Evolutionary conservation across 2,888 invertebrate species (phyloP).

Genomic region (Tromatobia lineatoria): DNA sequence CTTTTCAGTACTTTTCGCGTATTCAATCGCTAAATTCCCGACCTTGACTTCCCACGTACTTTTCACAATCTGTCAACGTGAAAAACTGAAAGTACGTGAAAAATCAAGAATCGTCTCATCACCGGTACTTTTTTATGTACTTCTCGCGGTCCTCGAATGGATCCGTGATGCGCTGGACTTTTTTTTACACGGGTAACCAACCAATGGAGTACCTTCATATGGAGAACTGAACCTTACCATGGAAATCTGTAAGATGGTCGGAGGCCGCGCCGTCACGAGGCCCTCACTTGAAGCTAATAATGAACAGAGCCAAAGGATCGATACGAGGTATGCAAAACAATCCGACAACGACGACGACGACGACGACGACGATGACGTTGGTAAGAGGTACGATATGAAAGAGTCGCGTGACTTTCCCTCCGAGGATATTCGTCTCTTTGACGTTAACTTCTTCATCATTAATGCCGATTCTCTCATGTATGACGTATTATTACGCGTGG

Average conservation of each 20-base stretch:
- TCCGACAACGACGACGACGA: not conserved
- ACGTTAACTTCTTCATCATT: not conserved
- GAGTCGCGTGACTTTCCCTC: not conserved
- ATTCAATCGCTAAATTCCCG: too few relatives aligned
- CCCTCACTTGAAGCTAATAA: conserved; percentile 43
- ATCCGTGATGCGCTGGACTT: too few relatives aligned
- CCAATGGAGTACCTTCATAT: too few relatives aligned
- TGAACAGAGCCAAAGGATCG: conserved; percentile 55
- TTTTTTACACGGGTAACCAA: too few relatives aligned
- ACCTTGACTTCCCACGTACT: too few relatives aligned
- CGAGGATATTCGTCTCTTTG: not conserved
- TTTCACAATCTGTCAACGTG: too few relatives aligned
- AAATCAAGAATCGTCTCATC: too few relatives aligned
- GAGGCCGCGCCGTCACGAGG: conserved; percentile 42
- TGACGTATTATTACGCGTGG: not conserved
- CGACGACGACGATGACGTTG: too few relatives aligned
- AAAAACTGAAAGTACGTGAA: too few relatives aligned
- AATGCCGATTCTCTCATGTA: not conserved
- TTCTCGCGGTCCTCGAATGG: too few relatives aligned
- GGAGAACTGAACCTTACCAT: conserved; percentile 65
- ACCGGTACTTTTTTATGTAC: too few relatives aligned
- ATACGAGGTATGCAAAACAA: conserved; percentile 47
- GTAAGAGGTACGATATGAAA: not conserved
- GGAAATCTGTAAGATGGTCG: conserved; percentile 50
- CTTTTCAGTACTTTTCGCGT: too few relatives aligned